These are phyloP conservation scores for Elysia crispata DNA, from an alignment of 2,888 invertebrate genomes.

Conservation along the genomic window DNA sequence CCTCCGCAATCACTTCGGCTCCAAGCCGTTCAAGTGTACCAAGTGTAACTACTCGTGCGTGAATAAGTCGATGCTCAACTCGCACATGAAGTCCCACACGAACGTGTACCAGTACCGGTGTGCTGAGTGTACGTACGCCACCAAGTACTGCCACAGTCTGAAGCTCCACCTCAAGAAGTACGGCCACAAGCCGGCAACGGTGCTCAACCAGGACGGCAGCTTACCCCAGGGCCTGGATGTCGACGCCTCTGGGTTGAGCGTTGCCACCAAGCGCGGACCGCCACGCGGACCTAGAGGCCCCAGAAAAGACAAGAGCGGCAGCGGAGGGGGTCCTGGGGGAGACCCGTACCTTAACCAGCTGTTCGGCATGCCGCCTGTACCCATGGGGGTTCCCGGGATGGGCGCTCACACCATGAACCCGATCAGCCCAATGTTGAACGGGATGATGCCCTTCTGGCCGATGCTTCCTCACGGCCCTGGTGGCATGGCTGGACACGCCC, in stretches of 20 bases:
- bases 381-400: constrained; percentile 48
- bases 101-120: constrained; percentile 94
- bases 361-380: constrained; percentile 49
- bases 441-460: constrained; percentile 70
- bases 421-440: constrained; percentile 60
- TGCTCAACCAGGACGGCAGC: constrained; percentile 79
- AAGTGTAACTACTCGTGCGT: constrained; percentile 83
- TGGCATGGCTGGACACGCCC: constrained; percentile 22
- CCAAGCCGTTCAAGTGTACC: constrained; percentile 95
- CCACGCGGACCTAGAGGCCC: constrained; percentile 74
- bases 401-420: constrained; percentile 28
- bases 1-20: constrained; percentile 93
- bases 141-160: constrained; percentile 98
- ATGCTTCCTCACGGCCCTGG: constrained; percentile 57
- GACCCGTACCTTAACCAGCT: constrained; percentile 43
- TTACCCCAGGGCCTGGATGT: constrained; percentile 73
- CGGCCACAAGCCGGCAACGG: constrained; percentile 92
- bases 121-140: constrained; percentile 94
- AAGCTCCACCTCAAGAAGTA: constrained; percentile 96
- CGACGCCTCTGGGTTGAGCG: constrained; percentile 70
- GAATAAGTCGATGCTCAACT: constrained; percentile 94
- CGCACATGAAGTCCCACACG: constrained; percentile 95
- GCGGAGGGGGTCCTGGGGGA: background rate
- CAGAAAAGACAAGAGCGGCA: constrained; percentile 61
- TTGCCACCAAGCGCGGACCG: constrained; percentile 74